Conservation (phyloP, 2,113 vertebrate species). For the Pluvialis apricaria region DNA sequence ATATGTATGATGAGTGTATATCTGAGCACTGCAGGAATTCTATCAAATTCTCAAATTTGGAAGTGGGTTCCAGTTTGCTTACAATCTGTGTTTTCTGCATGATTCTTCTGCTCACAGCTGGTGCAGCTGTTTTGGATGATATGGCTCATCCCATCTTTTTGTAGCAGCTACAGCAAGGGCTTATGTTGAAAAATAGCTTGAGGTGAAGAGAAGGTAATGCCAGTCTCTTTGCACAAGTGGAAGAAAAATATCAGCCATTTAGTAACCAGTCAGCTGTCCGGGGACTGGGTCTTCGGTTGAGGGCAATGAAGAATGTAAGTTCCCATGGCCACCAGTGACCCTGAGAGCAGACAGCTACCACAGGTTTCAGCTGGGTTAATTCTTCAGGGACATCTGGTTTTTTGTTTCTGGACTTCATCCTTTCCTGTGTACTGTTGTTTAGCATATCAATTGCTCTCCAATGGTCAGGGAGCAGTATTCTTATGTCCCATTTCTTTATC, state of each 20-base stretch:
- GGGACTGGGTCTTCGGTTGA: not conserved
- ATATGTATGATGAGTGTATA: not conserved
- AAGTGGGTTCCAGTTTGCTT: not conserved
- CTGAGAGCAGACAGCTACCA: not conserved
- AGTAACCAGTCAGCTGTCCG: not conserved
- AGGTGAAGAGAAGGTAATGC: not conserved
- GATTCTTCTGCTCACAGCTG: not conserved
- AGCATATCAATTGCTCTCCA: not conserved
- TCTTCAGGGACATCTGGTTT: not conserved
- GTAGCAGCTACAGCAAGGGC: not conserved
- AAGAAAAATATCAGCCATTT: not conserved
- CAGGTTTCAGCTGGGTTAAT: not conserved
- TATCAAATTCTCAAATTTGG: not conserved
- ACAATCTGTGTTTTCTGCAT: not conserved
- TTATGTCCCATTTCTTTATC: not conserved
- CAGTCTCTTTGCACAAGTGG: not conserved
- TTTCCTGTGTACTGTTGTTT: not conserved
- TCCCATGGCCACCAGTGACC: not conserved
- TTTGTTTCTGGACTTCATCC: not conserved
- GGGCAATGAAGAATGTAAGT: not conserved
- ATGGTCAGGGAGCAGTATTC: not conserved
- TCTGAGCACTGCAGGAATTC: not conserved
- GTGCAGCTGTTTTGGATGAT: not conserved
- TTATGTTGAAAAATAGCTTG: not conserved
- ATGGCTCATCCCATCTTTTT: not conserved